phyloP scores from a whole-genome alignment of 2,113 vertebrate genomes.

The Paracanthobrama guichenoti region DNA sequence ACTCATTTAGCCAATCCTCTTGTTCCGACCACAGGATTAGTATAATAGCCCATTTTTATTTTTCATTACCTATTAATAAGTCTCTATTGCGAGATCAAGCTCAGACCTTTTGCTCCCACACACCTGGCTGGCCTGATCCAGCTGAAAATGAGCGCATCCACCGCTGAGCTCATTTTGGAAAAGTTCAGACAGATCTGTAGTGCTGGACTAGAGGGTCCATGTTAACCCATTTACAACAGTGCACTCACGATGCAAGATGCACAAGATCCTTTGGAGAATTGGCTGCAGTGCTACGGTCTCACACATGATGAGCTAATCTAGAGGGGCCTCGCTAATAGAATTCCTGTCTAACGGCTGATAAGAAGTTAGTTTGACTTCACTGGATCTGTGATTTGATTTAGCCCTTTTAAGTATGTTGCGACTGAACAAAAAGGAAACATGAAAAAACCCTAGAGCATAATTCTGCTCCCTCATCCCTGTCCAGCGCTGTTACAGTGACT shows the following conservation, averaged over 20 bases:
- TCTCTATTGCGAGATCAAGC: slow-evolving; percentile 13
- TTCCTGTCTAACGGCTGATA: slow-evolving; percentile 7
- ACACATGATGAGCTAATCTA: slow-evolving; percentile 15
- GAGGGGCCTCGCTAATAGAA: not conserved
- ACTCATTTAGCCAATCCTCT: slow-evolving; percentile 33
- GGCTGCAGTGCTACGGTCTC: not conserved
- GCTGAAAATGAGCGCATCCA: slow-evolving; percentile 22
- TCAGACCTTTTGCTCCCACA: slow-evolving; percentile 22
- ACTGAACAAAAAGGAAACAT: slow-evolving; percentile 18
- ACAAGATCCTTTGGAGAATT: slow-evolving; percentile 1
- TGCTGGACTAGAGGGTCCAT: not conserved
- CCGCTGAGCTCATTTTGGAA: not conserved
- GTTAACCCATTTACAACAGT: slow-evolving; percentile 17
- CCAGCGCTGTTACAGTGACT: slow-evolving; percentile 3
- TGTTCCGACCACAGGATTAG: not conserved
- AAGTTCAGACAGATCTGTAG: not conserved
- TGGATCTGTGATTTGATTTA: slow-evolving; percentile 25
- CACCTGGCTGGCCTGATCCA: slow-evolving; percentile 37
- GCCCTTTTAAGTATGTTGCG: slow-evolving; percentile 16
- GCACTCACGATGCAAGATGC: not conserved
- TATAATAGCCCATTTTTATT: slow-evolving; percentile 44
- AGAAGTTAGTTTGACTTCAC: slow-evolving; percentile 19
- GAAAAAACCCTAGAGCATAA: slow-evolving; percentile 3
- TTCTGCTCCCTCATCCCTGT: slow-evolving; percentile 25
- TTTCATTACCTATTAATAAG: slow-evolving; percentile 45